These are phyloP conservation scores for Cranoglanis bouderius DNA, from an alignment of 2,113 vertebrate genomes.

Conservation along the genomic window DNA sequence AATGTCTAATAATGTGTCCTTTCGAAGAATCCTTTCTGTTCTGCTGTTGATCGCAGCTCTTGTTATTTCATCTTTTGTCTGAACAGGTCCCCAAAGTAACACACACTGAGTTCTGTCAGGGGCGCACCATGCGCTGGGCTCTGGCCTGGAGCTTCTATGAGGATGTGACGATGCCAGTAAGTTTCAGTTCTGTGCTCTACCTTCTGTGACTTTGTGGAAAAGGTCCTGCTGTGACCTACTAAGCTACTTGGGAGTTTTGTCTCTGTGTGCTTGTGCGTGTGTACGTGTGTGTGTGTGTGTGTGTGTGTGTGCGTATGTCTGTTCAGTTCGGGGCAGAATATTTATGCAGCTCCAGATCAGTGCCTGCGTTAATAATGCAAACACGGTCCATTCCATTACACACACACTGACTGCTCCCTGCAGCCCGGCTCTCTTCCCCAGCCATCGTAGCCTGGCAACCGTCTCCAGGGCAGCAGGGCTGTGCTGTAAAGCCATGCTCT, in stretches of 20 bases:
- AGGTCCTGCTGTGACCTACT: constrained; percentile 40
- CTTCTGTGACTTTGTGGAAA: neutral
- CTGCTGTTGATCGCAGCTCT: neutral
- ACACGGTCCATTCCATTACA: constrained; percentile 65
- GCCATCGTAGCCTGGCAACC: constrained; percentile 72
- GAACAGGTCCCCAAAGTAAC: constrained; percentile 93
- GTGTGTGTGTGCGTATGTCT: constrained; percentile 20
- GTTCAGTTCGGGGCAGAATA: constrained; percentile 51
- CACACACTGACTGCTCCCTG: constrained; percentile 62
- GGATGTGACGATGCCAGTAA: constrained; percentile 91
- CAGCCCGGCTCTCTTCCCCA: constrained; percentile 62
- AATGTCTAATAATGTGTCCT: neutral
- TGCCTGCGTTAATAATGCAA: constrained; percentile 53
- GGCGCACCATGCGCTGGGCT: constrained; percentile 97
- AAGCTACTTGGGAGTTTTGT: constrained; percentile 3
- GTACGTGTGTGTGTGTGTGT: constrained; percentile 13
- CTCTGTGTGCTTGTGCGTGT: neutral
- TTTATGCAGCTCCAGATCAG: constrained; percentile 38
- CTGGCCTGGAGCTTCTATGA: constrained; percentile 98
- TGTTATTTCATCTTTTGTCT: neutral
- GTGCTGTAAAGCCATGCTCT: constrained; percentile 43
- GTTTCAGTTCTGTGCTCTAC: constrained; percentile 52
- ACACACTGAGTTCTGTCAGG: constrained; percentile 96
- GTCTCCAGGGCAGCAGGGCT: constrained; percentile 62
- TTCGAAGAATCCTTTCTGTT: neutral